Conservation (phyloP, 2,888 invertebrate genomes). For the Copidosoma aretas region DNA sequence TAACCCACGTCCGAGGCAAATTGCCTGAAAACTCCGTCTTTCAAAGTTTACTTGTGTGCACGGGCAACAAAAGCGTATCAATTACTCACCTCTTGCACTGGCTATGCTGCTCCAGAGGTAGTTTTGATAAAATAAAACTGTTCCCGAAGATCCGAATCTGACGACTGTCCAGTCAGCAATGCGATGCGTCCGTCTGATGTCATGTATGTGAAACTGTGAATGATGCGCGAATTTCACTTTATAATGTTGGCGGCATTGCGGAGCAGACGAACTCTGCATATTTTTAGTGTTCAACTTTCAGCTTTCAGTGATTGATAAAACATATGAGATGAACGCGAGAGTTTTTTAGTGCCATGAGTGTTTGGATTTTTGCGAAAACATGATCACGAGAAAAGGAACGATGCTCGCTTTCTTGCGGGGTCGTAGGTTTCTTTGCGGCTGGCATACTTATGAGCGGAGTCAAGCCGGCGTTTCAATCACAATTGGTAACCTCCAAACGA, state of each 20-base stretch:
- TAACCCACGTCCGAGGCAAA: too few relatives aligned
- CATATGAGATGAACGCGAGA: background rate
- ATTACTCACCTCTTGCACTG: too few relatives aligned
- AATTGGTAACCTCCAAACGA: slow-evolving; percentile 23
- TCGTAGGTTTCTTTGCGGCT: slow-evolving; percentile 1
- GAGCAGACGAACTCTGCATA: background rate
- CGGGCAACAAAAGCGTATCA: too few relatives aligned
- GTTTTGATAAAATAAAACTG: too few relatives aligned
- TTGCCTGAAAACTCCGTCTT: too few relatives aligned
- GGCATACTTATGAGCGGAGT: background rate
- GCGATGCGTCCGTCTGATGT: too few relatives aligned
- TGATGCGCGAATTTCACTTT: too few relatives aligned
- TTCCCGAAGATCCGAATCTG: too few relatives aligned
- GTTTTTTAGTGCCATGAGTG: background rate
- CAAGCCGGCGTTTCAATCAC: background rate
- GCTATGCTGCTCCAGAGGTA: too few relatives aligned
- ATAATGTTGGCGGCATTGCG: slow-evolving; percentile 31
- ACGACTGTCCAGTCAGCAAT: too few relatives aligned
- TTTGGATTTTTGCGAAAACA: background rate
- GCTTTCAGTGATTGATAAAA: background rate
- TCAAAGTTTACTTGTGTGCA: too few relatives aligned
- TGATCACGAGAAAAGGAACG: background rate
- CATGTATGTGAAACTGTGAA: background rate
- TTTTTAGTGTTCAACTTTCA: slow-evolving; percentile 33
- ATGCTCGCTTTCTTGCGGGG: background rate